Evolutionary conservation across 2,797 vertebrate species (phyloP).

Genomic region (Anolis apletophallus): DNA sequence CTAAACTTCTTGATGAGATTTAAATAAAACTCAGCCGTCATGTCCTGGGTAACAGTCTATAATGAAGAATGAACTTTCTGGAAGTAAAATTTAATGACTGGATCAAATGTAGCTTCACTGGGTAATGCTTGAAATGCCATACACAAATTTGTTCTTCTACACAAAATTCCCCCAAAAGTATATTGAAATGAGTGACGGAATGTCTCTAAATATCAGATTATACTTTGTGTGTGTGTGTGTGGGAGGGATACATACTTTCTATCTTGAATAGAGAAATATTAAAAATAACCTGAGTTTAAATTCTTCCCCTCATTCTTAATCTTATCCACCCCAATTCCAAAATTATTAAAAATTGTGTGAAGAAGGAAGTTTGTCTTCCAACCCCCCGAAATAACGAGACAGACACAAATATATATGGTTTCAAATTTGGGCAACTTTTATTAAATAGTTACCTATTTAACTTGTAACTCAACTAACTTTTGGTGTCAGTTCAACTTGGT

Average conservation of each 20-base stretch:
- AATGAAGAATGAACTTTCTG: background rate
- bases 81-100: background rate
- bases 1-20: background rate
- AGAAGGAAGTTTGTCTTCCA: background rate
- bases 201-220: background rate
- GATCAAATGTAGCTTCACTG: background rate
- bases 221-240: no score
- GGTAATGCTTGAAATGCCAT: background rate
- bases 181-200: background rate
- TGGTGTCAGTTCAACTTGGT: no score
- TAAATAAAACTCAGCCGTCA: background rate
- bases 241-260: background rate
- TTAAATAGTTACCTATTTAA: no score
- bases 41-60: background rate
- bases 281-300: background rate
- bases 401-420: no score
- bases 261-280: no score
- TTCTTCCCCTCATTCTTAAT: background rate
- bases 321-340: no score
- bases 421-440: no score
- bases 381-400: no score
- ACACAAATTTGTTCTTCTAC: background rate
- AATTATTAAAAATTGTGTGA: background rate
- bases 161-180: background rate
- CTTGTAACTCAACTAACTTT: no score